Conservation (phyloP, 2,888 invertebrate genomes). For the Diogma glabrata region DNA sequence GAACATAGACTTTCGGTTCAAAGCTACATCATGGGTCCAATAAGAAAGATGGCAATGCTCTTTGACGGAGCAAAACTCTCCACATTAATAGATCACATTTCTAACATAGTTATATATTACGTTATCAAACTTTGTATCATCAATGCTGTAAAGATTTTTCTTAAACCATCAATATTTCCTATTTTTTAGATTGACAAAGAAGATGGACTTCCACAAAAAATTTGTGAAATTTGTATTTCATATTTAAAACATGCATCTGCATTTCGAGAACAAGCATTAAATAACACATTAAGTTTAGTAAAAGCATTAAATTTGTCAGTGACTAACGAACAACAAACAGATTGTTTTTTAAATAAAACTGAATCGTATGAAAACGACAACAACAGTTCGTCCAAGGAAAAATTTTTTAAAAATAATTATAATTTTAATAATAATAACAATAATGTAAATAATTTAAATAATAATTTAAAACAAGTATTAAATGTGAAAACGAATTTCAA, state of each 20-base stretch:
- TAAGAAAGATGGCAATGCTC: too few relatives aligned
- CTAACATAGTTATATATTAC: background rate
- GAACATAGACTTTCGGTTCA: too few relatives aligned
- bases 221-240: conserved; percentile 35
- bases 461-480: background rate
- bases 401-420: conserved; percentile 4
- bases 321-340: background rate
- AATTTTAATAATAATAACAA: conserved; percentile 8
- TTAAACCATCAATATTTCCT: too few relatives aligned
- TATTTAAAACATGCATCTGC: conserved; percentile 34
- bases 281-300: conserved; percentile 28
- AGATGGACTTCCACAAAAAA: conserved; percentile 32
- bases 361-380: background rate
- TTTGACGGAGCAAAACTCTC: too few relatives aligned
- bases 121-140: background rate
- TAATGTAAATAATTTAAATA: too few relatives aligned
- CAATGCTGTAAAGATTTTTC: too few relatives aligned
- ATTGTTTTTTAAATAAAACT: background rate
- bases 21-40: too few relatives aligned
- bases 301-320: conserved; percentile 17
- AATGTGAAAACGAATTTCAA: conserved; percentile 15
- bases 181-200: conserved; percentile 25
- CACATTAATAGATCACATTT: too few relatives aligned
- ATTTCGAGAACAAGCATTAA: conserved; percentile 33
- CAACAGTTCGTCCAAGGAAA: background rate